A percentile compares a stretch with the other conserved stretches of the same genome.
Conservation (phyloP, 1,140 invertebrate species). For the Gonioctena quinquepunctata region DNA sequence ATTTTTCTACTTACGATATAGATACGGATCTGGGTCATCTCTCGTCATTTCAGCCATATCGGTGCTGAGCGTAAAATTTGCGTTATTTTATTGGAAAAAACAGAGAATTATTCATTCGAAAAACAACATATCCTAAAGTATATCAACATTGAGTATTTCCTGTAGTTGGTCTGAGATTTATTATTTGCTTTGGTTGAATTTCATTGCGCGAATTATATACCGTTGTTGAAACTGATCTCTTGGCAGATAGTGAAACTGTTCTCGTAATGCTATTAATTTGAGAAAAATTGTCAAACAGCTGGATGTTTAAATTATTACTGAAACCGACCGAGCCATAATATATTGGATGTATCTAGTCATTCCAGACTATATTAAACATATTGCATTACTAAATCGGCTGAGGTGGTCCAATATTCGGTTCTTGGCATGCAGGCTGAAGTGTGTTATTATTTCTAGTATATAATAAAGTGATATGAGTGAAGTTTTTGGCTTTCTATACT, state of each 20-base stretch:
- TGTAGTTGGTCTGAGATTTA: not conserved
- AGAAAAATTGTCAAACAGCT: constrained; percentile 25
- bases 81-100: no score
- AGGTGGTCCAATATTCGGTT: not conserved
- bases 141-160: not conserved
- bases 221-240: not conserved
- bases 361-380: not conserved
- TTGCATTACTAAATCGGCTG: constrained; percentile 7
- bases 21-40: no score
- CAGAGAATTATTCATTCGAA: not conserved
- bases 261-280: constrained; percentile 20
- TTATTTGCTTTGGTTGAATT: not conserved
- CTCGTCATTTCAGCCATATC: no score
- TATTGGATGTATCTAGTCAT: constrained; percentile 10
- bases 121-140: not conserved
- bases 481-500: no score
- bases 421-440: not conserved
- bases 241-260: constrained; percentile 18
- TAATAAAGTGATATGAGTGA: no score
- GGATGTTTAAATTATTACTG: constrained; percentile 15
- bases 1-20: no score
- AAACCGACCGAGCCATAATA: constrained; percentile 14
- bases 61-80: no score
- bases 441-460: no score
- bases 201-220: not conserved